phyloP scores from a whole-genome alignment of 2,113 vertebrate genomes.

The Cygnus buccinator region DNA sequence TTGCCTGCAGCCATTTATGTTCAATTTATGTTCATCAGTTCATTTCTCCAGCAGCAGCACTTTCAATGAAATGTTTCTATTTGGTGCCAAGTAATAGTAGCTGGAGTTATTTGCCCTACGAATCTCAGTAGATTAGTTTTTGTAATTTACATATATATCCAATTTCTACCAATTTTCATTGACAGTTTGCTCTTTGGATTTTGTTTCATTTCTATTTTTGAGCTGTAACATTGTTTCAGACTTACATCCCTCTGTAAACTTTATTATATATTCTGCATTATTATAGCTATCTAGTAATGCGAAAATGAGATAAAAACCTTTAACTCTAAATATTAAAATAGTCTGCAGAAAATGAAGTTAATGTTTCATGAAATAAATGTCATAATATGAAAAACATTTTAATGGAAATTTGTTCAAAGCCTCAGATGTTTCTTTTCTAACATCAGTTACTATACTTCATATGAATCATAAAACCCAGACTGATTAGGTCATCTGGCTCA shows the following conservation, averaged over 20 bases:
- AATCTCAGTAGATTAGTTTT: slow-evolving; percentile 67
- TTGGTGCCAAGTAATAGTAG: slow-evolving; percentile 52
- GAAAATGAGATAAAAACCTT: slow-evolving; percentile 31
- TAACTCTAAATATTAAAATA: slow-evolving; percentile 45
- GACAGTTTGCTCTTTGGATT: slow-evolving; percentile 53
- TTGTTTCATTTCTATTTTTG: slow-evolving; percentile 54
- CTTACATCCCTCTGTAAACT: slow-evolving; percentile 50
- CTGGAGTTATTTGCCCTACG: slow-evolving; percentile 56
- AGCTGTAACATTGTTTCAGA: slow-evolving; percentile 26
- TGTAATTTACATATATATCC: slow-evolving; percentile 68
- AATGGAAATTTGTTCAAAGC: slow-evolving; percentile 20
- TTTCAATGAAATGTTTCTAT: slow-evolving; percentile 64
- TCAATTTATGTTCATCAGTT: slow-evolving; percentile 70
- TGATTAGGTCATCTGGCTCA: neutral
- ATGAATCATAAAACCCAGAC: neutral
- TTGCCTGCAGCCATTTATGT: slow-evolving; percentile 60
- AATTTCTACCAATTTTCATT: slow-evolving; percentile 69
- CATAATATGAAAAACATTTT: slow-evolving; percentile 23
- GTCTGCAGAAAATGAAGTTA: slow-evolving; percentile 39
- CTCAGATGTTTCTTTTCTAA: neutral
- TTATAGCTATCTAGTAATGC: slow-evolving; percentile 37
- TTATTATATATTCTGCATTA: slow-evolving; percentile 34
- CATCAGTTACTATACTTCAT: neutral
- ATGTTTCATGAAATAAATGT: slow-evolving; percentile 54
- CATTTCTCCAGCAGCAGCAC: slow-evolving; percentile 49